Evolutionary conservation across 2,888 invertebrate genomes (phyloP), one percentile per base, ranked within the genome.

Genomic region (Nomada fucata): DNA sequence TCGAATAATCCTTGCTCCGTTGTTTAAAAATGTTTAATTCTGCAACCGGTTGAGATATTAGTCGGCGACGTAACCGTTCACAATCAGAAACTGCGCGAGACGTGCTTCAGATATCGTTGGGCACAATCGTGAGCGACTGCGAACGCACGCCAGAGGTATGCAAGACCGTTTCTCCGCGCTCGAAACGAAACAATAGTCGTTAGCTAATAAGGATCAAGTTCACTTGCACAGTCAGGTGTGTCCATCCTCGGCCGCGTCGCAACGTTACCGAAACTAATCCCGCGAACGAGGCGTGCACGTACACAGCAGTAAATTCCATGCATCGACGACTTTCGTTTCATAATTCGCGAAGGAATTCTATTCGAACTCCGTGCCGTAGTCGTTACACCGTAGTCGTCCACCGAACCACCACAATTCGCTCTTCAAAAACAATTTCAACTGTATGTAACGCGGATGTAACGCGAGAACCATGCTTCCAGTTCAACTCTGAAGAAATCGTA

Each of bases 161-260:
- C 79, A 42, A 59, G 36, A 53, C 59, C 13, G 64, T 64, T 64
- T 42, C 68, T 61, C 44, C 50, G 26, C 11, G 44, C 53, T 52
- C 29, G 23, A 53, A 59, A 83, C 82, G 23, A 53, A 59, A 81
- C 82, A 83, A 83, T 83, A 18, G 81, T 13, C 9, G 76, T 60
- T 64, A 60, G 60, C 70, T 65, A 77, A 79, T 70, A 77, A 79
- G 79, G 70, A 60, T 79, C 77, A 65, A 53, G 69, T 70, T 77
- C 70, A 26, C 64, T 63, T 23, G 18, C 52, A 63, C 50, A 57
- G 36, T 57, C 73, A 52, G 50, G 42, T 70, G 50, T 67, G 50
- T 67, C 69, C 65, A 59, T 69, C 67, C n/a, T 69, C 68, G 67
- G 67, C 47, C 60, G 11, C 36, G 2, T 1, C 0, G 44, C 36